Percentiles rank a stretch among this genome's conserved stretches.
Evolutionary conservation across 2,797 vertebrate genomes (phyloP).

Genomic region (Synanceia verrucosa): DNA sequence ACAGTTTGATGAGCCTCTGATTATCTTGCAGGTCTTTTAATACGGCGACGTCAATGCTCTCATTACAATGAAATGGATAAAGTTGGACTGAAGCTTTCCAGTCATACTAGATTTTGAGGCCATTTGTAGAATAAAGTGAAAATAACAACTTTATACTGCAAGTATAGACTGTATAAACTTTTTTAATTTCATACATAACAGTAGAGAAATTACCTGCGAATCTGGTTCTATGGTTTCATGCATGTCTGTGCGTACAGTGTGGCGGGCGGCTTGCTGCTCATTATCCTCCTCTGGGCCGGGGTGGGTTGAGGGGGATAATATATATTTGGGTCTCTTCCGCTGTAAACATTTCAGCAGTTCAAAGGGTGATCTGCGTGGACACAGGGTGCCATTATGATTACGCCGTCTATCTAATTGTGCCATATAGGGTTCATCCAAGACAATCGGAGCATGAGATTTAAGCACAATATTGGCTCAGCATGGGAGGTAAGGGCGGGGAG

Average conservation of each 20-base stretch:
- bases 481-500: slow-evolving; percentile 77
- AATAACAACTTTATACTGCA: too few species aligned
- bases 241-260: slow-evolving; percentile 17
- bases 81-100: too few species aligned
- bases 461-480: slow-evolving; percentile 85
- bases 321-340: slow-evolving; percentile 78
- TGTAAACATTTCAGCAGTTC: slow-evolving; percentile 82
- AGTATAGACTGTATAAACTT: too few species aligned
- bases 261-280: slow-evolving; percentile 36
- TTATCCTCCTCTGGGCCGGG: slow-evolving; percentile 48
- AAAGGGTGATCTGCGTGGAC: slow-evolving; percentile 76
- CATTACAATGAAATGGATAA: too few species aligned
- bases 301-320: slow-evolving; percentile 46
- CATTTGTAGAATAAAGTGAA: too few species aligned
- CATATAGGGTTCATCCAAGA: slow-evolving; percentile 74
- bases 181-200: background rate
- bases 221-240: background rate
- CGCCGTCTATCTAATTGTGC: slow-evolving; percentile 78
- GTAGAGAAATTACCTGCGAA: slow-evolving; percentile 7
- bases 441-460: slow-evolving; percentile 86
- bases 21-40: too few species aligned
- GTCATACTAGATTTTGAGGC: too few species aligned
- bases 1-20: too few species aligned
- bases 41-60: too few species aligned
- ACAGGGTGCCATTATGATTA: slow-evolving; percentile 81